Base-by-base conservation (phyloP, 2,797 vertebrate species). In the Anguilla pacifica region DNA sequence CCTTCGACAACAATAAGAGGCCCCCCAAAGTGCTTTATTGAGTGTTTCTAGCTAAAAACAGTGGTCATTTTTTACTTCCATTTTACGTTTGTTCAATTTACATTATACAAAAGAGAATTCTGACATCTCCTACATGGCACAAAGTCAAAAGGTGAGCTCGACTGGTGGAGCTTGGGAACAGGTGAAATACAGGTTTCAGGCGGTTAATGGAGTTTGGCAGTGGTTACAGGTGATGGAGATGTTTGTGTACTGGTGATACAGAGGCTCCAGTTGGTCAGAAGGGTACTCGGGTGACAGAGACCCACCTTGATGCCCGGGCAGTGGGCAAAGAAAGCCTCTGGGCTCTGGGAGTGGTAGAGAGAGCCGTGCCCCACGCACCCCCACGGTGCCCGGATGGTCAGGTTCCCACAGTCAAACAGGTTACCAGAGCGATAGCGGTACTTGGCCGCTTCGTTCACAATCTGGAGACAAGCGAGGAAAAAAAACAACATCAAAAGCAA, bases 381-480 rank as follows among this genome's bases (percentile, higher is more conserved):
- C 99, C 98, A 99, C 0, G 99, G 98, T 43, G 98, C 96, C 82
- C 98, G 96, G 87, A 99, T 99, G 67, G 98, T 99, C 91, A 99
- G 97, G 90, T 93, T 98, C 39, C 99, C 99, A 79, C 98, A 99
- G 89, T 99, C 97, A 72, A 96, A 99, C 91, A 99, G 89, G 93
- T 99, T 97, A 39, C 98, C 99, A 5, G 98, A 99, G 28, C 99
- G 98, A 90, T 99, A 99, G 84, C 98, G 97, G 86, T 99, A 99
- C 91, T 99, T 99, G 85, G 99, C 99, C 39, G 99, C 99, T 96
- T 99, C 99, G 0, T 99, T 99, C 90, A 99, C 98, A 87, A 99
- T 98, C 99, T 99, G 91, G 6, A 90, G 92, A 91, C 57, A 89
- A 9, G 92, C 25, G 55, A 17, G 15, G 35, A 19, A n/a, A 82